Conservation (phyloP, 1,140 invertebrate species). For the Euwallacea fornicatus region DNA sequence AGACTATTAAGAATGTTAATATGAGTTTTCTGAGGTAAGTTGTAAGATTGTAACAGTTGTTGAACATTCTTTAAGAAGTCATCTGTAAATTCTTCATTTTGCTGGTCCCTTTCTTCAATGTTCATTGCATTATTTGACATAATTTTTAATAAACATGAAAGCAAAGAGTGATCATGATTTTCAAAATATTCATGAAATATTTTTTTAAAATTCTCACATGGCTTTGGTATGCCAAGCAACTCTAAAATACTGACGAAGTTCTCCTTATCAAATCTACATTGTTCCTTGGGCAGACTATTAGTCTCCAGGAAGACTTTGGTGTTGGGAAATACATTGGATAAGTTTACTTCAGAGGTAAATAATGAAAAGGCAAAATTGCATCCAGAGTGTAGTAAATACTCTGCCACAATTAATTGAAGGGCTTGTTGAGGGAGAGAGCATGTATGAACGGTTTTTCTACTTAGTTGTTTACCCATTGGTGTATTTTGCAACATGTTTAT, state of each 20-base stretch:
- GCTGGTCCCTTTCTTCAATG: not conserved
- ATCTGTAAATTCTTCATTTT: slow-evolving; percentile 16
- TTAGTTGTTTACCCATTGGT: slow-evolving; percentile 45
- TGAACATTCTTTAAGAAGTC: slow-evolving; percentile 24
- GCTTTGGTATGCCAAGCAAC: slow-evolving; percentile 40
- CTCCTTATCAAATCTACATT: slow-evolving; percentile 29
- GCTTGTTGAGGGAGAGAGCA: slow-evolving; percentile 56
- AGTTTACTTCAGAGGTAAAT: slow-evolving; percentile 60
- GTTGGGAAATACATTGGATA: slow-evolving; percentile 45
- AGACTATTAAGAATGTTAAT: slow-evolving; percentile 12
- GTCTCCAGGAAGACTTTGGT: slow-evolving; percentile 12
- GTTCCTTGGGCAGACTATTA: slow-evolving; percentile 8
- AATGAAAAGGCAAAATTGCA: slow-evolving; percentile 61
- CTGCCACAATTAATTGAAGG: slow-evolving; percentile 59
- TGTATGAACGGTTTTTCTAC: slow-evolving; percentile 40
- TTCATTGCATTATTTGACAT: slow-evolving; percentile 10
- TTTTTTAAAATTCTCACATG: slow-evolving; percentile 25
- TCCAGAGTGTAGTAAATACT: slow-evolving; percentile 59
- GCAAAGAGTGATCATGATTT: slow-evolving; percentile 20
- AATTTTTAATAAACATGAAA: slow-evolving; percentile 34
- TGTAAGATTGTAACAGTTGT: slow-evolving; percentile 6
- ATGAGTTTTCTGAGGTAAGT: slow-evolving; percentile 12
- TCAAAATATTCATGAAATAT: slow-evolving; percentile 36
- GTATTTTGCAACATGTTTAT: slow-evolving; percentile 56
- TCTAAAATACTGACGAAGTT: slow-evolving; percentile 42